These are phyloP conservation scores for Mustela lutreola DNA, from an alignment of 2,113 vertebrate species.

Conservation along the genomic window DNA sequence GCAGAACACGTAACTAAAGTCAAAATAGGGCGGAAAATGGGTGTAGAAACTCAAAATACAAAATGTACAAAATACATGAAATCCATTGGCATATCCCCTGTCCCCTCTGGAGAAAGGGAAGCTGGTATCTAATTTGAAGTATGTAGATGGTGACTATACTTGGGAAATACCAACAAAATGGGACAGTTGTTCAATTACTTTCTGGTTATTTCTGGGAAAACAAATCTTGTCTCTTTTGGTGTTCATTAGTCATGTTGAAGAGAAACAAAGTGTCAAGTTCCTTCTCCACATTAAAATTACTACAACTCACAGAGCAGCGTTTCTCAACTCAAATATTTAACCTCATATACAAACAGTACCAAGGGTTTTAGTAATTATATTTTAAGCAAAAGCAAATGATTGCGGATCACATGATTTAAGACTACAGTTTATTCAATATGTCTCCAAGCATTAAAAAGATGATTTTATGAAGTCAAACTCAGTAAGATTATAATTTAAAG, in stretches of 20 bases:
- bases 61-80: not conserved
- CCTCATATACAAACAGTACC: slow-evolving; percentile 82
- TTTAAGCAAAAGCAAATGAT: slow-evolving; percentile 87
- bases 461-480: slow-evolving; percentile 85
- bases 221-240: not conserved
- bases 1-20: slow-evolving; percentile 85
- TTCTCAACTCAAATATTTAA: slow-evolving; percentile 75
- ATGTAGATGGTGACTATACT: not conserved
- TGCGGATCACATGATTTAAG: slow-evolving; percentile 87
- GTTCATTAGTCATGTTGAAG: slow-evolving; percentile 62
- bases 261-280: slow-evolving; percentile 77
- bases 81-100: not conserved
- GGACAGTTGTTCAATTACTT: slow-evolving; percentile 62
- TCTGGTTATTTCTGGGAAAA: slow-evolving; percentile 66
- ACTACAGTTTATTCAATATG: slow-evolving; percentile 90
- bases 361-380: slow-evolving; percentile 79
- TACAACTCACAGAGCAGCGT: slow-evolving; percentile 76
- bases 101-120: not conserved
- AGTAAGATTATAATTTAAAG: slow-evolving; percentile 89
- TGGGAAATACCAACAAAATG: not conserved
- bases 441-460: slow-evolving; percentile 88
- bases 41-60: slow-evolving; percentile 10
- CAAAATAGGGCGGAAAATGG: slow-evolving; percentile 80
- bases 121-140: not conserved
- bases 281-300: slow-evolving; percentile 75